phyloP scores from a whole-genome alignment of 2,797 vertebrate species.

The Martes flavigula region DNA sequence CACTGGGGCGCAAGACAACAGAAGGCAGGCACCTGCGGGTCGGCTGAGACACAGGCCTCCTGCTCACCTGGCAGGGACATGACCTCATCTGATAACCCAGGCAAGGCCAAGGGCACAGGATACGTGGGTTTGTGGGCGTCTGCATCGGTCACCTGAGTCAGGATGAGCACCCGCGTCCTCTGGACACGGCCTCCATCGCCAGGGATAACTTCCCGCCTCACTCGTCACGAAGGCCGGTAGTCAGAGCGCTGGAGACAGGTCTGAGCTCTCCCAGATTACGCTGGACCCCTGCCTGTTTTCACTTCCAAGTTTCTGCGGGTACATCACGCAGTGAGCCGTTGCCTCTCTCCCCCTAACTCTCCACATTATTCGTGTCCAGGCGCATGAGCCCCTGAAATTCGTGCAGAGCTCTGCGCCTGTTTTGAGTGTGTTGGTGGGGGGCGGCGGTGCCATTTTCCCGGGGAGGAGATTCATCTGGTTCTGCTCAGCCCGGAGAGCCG shows the following conservation, averaged over 20 bases:
- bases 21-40: neutral
- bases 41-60: neutral
- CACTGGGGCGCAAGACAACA: too few species aligned
- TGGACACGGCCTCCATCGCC: neutral
- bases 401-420: neutral
- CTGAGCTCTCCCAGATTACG: too few species aligned
- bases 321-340: rapidly evolving
- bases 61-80: neutral
- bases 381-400: neutral
- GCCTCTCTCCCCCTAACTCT: too few species aligned
- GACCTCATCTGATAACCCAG: neutral
- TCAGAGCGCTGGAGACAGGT: neutral
- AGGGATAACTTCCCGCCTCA: neutral
- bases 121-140: too few species aligned
- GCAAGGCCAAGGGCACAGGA: neutral
- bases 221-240: neutral
- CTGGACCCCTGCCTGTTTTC: neutral
- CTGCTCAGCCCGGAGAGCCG: neutral
- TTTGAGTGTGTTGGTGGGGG: neutral
- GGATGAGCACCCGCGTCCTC: neutral
- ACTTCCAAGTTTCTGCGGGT: neutral
- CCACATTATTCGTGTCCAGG: neutral
- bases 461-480: neutral
- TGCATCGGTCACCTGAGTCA: neutral
- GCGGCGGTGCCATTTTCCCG: neutral